A percentile compares a stretch with the other conserved stretches of the same genome.
phyloP scores from a whole-genome alignment of 2,888 invertebrate genomes.

The Diadegma fenestrale region DNA sequence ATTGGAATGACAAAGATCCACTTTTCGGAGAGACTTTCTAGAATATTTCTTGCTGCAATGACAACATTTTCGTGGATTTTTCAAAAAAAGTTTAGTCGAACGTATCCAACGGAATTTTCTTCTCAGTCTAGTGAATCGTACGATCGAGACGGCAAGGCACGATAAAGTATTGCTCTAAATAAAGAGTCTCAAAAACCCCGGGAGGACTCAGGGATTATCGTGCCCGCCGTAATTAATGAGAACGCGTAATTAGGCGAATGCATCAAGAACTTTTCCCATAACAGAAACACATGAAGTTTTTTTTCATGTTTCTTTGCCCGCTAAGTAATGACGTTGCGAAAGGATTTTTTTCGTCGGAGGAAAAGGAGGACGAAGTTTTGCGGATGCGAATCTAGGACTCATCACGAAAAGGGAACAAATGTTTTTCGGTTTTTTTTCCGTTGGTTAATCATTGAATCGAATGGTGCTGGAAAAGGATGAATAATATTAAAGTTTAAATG shows the following conservation, averaged over 20 bases:
- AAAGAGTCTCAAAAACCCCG: slow-evolving; percentile 37
- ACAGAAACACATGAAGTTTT: slow-evolving; percentile 3
- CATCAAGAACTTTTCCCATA: slow-evolving; percentile 32
- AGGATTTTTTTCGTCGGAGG: neutral
- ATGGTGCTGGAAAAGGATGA: neutral
- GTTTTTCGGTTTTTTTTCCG: no score
- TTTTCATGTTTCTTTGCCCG: slow-evolving; percentile 26
- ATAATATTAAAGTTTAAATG: neutral
- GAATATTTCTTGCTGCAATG: no score
- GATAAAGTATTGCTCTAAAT: no score
- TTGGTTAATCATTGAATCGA: no score
- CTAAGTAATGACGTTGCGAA: slow-evolving; percentile 37
- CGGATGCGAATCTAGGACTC: neutral
- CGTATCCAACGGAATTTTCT: no score
- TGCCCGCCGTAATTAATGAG: slow-evolving; percentile 48
- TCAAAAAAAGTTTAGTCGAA: no score
- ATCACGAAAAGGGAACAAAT: neutral
- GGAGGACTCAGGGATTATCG: slow-evolving; percentile 23
- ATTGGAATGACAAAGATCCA: no score
- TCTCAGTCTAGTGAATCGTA: neutral
- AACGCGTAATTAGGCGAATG: slow-evolving; percentile 52
- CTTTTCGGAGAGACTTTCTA: no score
- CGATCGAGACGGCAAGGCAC: neutral
- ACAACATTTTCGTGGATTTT: no score
- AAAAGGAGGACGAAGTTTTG: slow-evolving; percentile 12